Base-by-base conservation (phyloP, 2,888 invertebrate genomes). In the Melitaea athalia region DNA sequence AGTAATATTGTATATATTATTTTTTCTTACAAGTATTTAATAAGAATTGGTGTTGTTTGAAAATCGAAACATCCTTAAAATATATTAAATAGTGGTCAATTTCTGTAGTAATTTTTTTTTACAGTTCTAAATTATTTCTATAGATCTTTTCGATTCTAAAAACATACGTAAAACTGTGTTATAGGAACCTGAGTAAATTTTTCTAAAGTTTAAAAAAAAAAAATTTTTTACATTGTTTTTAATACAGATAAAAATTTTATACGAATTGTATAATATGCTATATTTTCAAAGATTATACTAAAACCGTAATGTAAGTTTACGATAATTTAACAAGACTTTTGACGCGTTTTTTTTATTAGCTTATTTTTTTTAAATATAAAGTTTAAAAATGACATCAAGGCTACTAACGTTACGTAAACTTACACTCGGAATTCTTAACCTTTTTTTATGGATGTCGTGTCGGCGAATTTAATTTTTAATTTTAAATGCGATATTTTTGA, bases 11-110 rank as follows among this genome's bases (percentile, higher is more conserved):
- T 31, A 57, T 57, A 57, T 38, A 10, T 33, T n/a, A 47, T 52
- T 33, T n/a, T n/a, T 15, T 31, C n/a, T 61, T 47, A 47, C 12
- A 55, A 65, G n/a, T 65, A 59, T 64, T 59, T 53, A 55, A 10
- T 47, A 24, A 45, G 14, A 49, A 49, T 57, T 63, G 60, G 70
- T 65, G 62, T 70, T 72, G 47, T 63, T 59, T 42, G 60, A 47
- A 67, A 49, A 5, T 42, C 0, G 42, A 60, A 53, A 24, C 11
- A 33, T 10, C 17, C 31, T n/a, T 12, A 53, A 57, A 45, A 47
- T n/a, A 1, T 57, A 52, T 59, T 17, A 31, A 52, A 14, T 33
- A 33, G 14, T 55, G 8, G 31, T 33, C 33, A 33, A 24, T 55
- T 31, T 55, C 14, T 55, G 14, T 53, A 24, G 11, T 24, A 14